Conservation (phyloP, 2,888 invertebrate species). For the Drosophila subquinaria region DNA sequence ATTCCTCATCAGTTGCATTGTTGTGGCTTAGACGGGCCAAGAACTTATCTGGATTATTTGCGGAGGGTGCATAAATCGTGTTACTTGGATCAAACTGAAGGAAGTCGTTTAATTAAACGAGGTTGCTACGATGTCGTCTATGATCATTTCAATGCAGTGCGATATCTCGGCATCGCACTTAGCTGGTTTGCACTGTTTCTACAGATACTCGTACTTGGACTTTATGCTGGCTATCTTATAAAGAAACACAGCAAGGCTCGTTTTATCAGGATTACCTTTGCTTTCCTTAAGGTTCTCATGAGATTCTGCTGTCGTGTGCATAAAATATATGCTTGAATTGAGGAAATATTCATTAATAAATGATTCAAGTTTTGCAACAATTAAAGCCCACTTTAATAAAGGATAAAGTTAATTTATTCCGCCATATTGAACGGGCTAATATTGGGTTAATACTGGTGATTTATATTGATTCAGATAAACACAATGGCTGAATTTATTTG, state of each 20-base stretch:
- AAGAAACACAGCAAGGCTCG: neutral
- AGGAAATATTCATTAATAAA: neutral
- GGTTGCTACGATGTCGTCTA: constrained; percentile 41
- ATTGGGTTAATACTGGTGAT: constrained; percentile 46
- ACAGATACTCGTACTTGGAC: neutral
- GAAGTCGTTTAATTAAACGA: constrained; percentile 10
- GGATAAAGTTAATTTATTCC: constrained; percentile 6
- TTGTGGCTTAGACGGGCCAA: constrained; percentile 55
- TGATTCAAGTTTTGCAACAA: neutral
- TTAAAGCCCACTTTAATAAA: neutral
- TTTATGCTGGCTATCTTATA: neutral
- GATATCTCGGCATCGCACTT: constrained; percentile 10
- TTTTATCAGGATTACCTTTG: neutral
- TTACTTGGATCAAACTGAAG: constrained; percentile 13
- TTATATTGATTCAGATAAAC: constrained; percentile 53
- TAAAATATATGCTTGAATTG: neutral
- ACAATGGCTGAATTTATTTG: constrained; percentile 36
- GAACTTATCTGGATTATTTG: constrained; percentile 43
- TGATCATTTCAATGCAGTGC: constrained; percentile 17
- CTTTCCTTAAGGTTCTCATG: neutral
- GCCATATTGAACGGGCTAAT: constrained; percentile 19
- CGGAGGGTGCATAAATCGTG: constrained; percentile 33
- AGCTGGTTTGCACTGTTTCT: constrained; percentile 22
- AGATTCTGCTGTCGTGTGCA: neutral
- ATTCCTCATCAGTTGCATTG: constrained; percentile 35